Base-by-base conservation (phyloP, 2,797 vertebrate species). In the Labeo calbasu region DNA sequence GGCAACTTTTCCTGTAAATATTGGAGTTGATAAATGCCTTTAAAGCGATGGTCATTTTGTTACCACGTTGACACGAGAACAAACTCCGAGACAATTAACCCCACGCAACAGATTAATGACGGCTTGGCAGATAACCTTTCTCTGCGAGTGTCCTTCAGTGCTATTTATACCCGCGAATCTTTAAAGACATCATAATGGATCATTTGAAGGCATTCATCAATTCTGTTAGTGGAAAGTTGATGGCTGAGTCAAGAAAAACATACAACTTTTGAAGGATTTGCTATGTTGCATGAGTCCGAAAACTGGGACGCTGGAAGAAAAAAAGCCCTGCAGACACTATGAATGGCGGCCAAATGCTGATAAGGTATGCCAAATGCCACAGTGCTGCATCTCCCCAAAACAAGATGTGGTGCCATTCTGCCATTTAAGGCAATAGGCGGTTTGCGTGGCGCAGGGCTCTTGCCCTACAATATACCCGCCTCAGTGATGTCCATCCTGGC, bases 401-500 rank as follows among this genome's bases (percentile, higher is more conserved):
- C 92, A 92, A 93, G 91, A 94, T 53, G 87, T 86, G 88, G 90
- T 89, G 89, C 85, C 25, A 87, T 91, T 84, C 87, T 90, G 91
- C 80, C 91, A 89, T 90, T 59, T 48, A 87, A 86, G 86, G 48
- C 68, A 90, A 92, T 89, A 88, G 90, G 86, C 85, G 65, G 85
- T 78, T 86, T 87, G 84, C 77, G 55, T 77, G 36, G 40, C 71
- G 86, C 70, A 77, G 85, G 81, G 89, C 87, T 65, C 86, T 81
- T 76, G 86, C 91, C 91, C 91, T 76, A 77, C 93, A 90, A 91
- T 84, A 82, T 82, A 81, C 87, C 88, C 89, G 73, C 90, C 84
- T 84, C 75, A 89, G 88, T 90, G 90, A 92, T 88, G 92, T 93
- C 91, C 89, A 87, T 93, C 92, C 81, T 93, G 93, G 92, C 92